A percentile compares a stretch with the other conserved stretches of the same genome.
Conservation (phyloP, 2,888 invertebrate species). For the Arge pagana region DNA sequence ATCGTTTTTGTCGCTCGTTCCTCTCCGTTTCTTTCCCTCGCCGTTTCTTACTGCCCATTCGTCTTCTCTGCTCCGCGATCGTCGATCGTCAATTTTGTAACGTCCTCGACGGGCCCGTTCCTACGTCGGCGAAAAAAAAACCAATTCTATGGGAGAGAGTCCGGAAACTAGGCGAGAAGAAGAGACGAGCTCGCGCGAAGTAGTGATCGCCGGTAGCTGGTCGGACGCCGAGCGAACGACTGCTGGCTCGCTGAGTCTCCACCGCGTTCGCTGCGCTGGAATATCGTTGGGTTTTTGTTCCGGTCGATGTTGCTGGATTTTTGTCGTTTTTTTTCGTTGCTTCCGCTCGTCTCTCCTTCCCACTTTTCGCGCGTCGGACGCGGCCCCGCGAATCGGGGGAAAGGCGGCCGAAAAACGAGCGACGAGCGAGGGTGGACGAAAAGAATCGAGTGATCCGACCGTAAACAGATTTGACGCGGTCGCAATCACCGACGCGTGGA, state of each 20-base stretch:
- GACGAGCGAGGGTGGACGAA: too few species aligned
- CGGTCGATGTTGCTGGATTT: too few species aligned
- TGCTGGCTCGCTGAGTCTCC: not conserved
- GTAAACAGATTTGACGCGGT: constrained; percentile 20
- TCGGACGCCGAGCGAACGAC: not conserved
- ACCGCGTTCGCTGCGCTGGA: not conserved
- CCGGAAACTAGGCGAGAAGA: too few species aligned
- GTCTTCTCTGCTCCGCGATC: not conserved
- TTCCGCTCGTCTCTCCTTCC: too few species aligned
- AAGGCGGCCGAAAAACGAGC: not conserved
- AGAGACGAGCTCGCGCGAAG: constrained; percentile 3
- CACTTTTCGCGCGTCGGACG: too few species aligned
- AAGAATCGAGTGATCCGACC: constrained; percentile 15
- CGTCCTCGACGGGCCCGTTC: constrained; percentile 34
- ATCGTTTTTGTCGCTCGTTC: too few species aligned
- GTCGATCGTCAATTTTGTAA: not conserved
- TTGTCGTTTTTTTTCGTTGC: not conserved
- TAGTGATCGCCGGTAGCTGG: constrained; percentile 3
- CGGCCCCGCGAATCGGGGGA: too few species aligned
- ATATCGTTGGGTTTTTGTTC: not conserved
- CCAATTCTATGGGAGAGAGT: too few species aligned
- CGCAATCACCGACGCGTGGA: constrained; percentile 20
- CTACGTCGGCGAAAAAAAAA: too few species aligned
- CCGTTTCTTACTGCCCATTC: too few species aligned
- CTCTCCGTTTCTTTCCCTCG: too few species aligned